Conservation (phyloP, 2,888 invertebrate genomes). For the Torymus tubicola region DNA sequence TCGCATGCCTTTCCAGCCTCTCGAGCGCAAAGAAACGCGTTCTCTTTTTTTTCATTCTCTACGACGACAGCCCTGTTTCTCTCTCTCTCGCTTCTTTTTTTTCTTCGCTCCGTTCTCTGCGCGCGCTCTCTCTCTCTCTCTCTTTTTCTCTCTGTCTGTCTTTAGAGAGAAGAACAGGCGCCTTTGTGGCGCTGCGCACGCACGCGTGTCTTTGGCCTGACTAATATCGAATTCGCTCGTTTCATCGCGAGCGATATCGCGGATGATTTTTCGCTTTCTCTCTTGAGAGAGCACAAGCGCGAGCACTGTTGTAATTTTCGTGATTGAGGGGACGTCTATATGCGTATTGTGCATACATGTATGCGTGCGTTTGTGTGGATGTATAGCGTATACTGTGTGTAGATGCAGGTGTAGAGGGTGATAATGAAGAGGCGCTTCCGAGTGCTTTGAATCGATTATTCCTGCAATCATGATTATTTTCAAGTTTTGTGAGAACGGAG, state of each 20-base stretch:
- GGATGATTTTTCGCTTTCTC: constrained; percentile 10
- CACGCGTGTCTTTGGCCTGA: constrained; percentile 33
- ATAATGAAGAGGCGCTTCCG: neutral
- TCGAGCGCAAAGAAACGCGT: too few species aligned
- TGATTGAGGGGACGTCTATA: constrained; percentile 29
- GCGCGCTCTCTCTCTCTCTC: neutral
- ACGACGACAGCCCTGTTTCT: neutral
- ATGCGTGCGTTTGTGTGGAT: too few species aligned
- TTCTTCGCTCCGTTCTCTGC: neutral
- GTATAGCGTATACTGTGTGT: too few species aligned
- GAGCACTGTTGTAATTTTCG: constrained; percentile 24
- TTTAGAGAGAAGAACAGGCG: neutral
- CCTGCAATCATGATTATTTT: too few species aligned
- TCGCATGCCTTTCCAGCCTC: constrained; percentile 61
- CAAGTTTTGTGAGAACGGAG: too few species aligned
- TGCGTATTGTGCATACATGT: too few species aligned
- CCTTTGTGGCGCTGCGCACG: neutral
- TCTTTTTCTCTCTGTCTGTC: too few species aligned
- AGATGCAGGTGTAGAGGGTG: neutral
- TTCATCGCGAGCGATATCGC: constrained; percentile 13
- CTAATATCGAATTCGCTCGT: constrained; percentile 54
- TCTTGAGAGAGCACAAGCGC: neutral
- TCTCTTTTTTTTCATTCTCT: too few species aligned
- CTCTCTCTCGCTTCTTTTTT: constrained; percentile 8
- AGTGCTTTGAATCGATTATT: too few species aligned